These are phyloP conservation scores for Ramazzottius varieornatus DNA, from an alignment of 2,888 invertebrate species.

Conservation along the genomic window DNA sequence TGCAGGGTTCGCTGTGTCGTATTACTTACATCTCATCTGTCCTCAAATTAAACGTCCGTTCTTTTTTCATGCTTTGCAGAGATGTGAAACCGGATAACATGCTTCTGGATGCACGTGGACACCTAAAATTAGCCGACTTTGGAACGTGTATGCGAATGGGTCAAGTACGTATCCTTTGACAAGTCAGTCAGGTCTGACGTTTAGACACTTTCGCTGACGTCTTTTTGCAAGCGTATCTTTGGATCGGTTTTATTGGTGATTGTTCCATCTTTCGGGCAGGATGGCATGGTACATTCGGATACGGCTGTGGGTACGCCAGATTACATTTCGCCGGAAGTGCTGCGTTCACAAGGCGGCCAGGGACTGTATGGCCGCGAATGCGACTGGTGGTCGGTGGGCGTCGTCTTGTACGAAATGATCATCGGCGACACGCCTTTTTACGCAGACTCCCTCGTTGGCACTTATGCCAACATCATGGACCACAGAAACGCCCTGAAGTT, in stretches of 20 bases:
- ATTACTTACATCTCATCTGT: no score
- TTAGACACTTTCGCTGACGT: background rate
- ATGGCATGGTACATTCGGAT: conserved; percentile 78
- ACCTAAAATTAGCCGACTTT: conserved; percentile 94
- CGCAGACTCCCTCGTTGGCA: conserved; percentile 88
- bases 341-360: conserved; percentile 62
- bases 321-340: conserved; percentile 93
- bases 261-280: conserved; percentile 28
- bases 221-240: no score
- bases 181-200: no score
- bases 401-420: conserved; percentile 94
- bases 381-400: conserved; percentile 98
- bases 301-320: conserved; percentile 98
- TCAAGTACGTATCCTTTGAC: conserved; percentile 31
- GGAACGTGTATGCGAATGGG: conserved; percentile 99
- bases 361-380: conserved; percentile 60
- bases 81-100: conserved; percentile 99
- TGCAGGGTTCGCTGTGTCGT: no score
- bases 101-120: conserved; percentile 76
- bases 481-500: conserved; percentile 81
- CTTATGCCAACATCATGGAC: conserved; percentile 97
- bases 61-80: conserved; percentile 23
- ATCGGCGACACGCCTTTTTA: conserved; percentile 93
- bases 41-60: background rate
- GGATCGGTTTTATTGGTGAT: no score